Evolutionary conservation across 1,140 invertebrate genomes (phyloP).

Genomic region (Chymomyza costata): DNA sequence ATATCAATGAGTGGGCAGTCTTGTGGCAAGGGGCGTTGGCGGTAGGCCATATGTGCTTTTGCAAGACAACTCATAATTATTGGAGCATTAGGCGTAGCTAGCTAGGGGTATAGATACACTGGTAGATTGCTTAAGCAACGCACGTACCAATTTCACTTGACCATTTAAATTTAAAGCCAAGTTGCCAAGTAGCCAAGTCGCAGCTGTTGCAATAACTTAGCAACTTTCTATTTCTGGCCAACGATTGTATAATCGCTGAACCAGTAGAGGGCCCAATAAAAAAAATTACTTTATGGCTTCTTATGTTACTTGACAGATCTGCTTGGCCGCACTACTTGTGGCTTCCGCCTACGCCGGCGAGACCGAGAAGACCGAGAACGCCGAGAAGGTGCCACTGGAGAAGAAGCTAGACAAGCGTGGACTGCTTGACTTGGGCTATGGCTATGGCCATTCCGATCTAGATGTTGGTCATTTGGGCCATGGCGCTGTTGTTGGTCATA

Average conservation of each 20-base stretch:
- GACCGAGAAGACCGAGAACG: too few relatives aligned
- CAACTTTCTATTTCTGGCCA: constrained; percentile 49
- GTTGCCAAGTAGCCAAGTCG: constrained; percentile 39
- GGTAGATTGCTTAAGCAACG: constrained; percentile 42
- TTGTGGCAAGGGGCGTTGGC: neutral
- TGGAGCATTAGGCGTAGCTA: neutral
- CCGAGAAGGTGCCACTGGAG: constrained; percentile 78
- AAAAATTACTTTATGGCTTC: constrained; percentile 8
- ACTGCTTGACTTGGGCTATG: constrained; percentile 79
- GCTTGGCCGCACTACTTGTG: constrained; percentile 83
- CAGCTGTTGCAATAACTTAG: constrained; percentile 31
- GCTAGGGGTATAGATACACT: constrained; percentile 14
- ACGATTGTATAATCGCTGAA: constrained; percentile 47
- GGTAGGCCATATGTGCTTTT: neutral
- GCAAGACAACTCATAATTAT: constrained; percentile 1
- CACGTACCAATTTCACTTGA: constrained; percentile 64
- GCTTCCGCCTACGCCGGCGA: constrained; percentile 78
- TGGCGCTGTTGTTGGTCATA: constrained; percentile 78
- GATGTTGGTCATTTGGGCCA: constrained; percentile 81
- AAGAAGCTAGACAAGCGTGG: constrained; percentile 79
- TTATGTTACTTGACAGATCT: constrained; percentile 78
- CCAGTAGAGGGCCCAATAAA: constrained; percentile 7
- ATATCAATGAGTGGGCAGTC: neutral
- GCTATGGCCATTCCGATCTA: constrained; percentile 78
- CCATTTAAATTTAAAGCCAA: constrained; percentile 60